Evolutionary conservation across 2,888 invertebrate genomes (phyloP), one percentile per base, ranked within the genome.

Genomic region (Andrena bucephala): DNA sequence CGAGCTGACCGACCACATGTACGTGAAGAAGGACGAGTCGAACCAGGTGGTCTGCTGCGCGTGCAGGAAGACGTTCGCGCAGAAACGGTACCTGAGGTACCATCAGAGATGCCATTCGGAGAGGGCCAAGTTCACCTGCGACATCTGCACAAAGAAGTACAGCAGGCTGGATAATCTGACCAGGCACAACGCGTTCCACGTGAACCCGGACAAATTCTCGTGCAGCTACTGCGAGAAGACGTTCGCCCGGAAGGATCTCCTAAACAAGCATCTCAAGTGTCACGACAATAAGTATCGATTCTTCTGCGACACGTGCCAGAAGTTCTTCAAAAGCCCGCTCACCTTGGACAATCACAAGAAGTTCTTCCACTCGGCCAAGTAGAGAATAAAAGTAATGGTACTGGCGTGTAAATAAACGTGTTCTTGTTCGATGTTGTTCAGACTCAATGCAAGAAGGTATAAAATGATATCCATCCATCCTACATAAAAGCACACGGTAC

Each of bases 131-230:
- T 93, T 89, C 70, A 91, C 91, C 36, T 93, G 93, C 75, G 90
- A 91, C 33, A 92, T 93, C 73, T 93, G 93, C 72, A 90, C 91
- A 4, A 90, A 89, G 68, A 91, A 91, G 50, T 93, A 93, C 81
- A 93, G 93, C 42, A 87, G 93, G 24, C 75, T 92, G 72, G 93
- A 93, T 81, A 93, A 93, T 81, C 70, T 93, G 33, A 91, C 93
- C 36, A 91, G 93, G 29, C 93, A 93, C 84, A 93, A 91, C 68
- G 90, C 89, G 3, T 91, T 92, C 66, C 93, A 93, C 81, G 92
- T 92, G 60, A 94, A 94, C 82, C 93, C 93, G 0, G 89, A 92
- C 76, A 93, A 93, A 81, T 93, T 92, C 75, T 87, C 91, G 0
- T 94, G 93, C 77, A 87, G 87, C 42, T 89, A 84, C 27, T 94